Conservation (phyloP, 2,888 invertebrate species). For the Geophilus truncorum region DNA sequence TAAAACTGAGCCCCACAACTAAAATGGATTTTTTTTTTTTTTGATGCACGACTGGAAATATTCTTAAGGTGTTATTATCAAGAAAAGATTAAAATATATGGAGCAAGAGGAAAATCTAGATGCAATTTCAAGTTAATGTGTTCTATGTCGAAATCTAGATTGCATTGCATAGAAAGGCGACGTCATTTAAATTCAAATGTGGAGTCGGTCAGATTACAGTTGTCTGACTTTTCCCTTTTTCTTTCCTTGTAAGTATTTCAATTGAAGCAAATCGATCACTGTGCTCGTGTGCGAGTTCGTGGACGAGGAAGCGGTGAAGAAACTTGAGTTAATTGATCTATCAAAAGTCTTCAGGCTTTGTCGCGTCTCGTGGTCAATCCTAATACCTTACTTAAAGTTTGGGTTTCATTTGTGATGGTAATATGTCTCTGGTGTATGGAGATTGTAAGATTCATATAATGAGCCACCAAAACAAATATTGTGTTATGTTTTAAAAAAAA, state of each 20-base stretch:
- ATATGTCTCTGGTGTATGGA: too few species aligned
- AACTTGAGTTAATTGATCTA: not conserved
- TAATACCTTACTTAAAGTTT: not conserved
- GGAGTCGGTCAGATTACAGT: not conserved
- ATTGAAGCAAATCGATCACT: not conserved
- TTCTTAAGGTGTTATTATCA: too few species aligned
- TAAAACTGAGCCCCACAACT: not conserved
- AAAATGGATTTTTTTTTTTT: too few species aligned
- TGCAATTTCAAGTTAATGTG: not conserved
- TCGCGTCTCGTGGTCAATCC: not conserved
- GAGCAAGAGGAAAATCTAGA: not conserved
- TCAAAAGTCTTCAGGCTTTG: not conserved
- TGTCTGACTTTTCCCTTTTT: not conserved
- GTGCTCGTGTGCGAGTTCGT: not conserved
- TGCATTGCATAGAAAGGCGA: not conserved
- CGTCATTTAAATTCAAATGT: not conserved
- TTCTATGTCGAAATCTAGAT: not conserved
- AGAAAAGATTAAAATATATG: not conserved
- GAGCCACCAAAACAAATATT: too few species aligned
- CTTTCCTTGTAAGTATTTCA: not conserved
- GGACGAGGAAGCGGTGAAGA: not conserved
- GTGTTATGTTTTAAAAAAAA: too few species aligned
- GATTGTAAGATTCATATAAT: too few species aligned
- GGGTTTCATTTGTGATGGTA: not conserved
- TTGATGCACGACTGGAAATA: too few species aligned